Evolutionary conservation across 2,888 invertebrate species (phyloP), one percentile per base, ranked within the genome.

Genomic region (Lottia scabra): DNA sequence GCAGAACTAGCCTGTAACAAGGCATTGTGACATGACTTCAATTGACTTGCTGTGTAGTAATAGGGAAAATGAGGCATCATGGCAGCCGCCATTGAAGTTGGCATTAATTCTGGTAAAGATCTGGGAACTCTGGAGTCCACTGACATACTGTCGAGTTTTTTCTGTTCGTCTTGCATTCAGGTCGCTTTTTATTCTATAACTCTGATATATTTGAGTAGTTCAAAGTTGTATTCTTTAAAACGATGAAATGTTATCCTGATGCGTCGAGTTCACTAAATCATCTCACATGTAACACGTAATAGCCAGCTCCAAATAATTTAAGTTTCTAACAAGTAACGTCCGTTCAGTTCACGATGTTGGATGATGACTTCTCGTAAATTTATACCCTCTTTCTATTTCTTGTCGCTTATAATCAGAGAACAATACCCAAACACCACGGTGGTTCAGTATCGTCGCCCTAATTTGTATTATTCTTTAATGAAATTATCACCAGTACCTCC

Each of bases 51-150:
- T 15, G 71, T 77, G 77, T 79, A 81, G 46, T 78, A 74, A 67
- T 79, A 79, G 1, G 80, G 79, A 10, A 81, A 71, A 56, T 79
- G 79, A 56, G 77, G 78, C 78, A 81, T 74, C 67, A 69, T 75
- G 26, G 30, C 56, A 38, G 48, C 30, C 19, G 67, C 46, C 63
- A 62, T 30, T n/a, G 70, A 65, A 26, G 73, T 46, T 6, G 71
- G 72, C 23, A 75, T 63, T 4, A 75, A 44, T 63, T 75, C 75
- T 15, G 72, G 62, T 30, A 75, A 68, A 56, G 72, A 67, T 15
- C 75, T 30, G 10, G 70, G 70, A 38, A 46, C n/a, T 56, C 70
- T 19, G 10, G 70, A 70, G 30, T 70, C 70, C 48, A 70, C 70
- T n/a, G 70, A 70, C 70, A 70, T 70, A 56, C 56, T 56, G 23